Base-by-base conservation (phyloP, 2,113 vertebrate genomes). In the Montifringilla adamsi region DNA sequence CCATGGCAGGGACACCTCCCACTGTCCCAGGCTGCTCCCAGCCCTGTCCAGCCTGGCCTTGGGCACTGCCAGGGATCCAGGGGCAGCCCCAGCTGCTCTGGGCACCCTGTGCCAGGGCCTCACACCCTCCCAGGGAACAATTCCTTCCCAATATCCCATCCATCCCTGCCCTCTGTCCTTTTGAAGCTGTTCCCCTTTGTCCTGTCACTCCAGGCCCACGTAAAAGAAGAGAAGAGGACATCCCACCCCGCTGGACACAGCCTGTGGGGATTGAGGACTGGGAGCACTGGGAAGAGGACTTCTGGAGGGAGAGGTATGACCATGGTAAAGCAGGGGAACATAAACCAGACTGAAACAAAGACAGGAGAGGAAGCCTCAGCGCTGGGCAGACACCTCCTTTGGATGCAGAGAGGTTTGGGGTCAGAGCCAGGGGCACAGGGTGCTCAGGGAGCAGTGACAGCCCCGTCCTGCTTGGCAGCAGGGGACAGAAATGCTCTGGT, bases 11-110 rank as follows among this genome's bases (percentile, higher is more conserved):
- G 39, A 60, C 53, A 7, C 3, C 21, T 76, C 0, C 41, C 47
- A 35, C 26, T 23, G 0, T 7, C 13, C 53, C 53, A 68, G 50
- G 44, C 0, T 37, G 52, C 52, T 60, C 46, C 53, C 6, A 39
- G 4, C 20, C 24, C 37, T 0, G 0, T 26, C 62, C 55, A 76
- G 0, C n/a, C 63, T 35, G 35, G 12, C 17, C n/a, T 83, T 53
- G 62, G 21, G 0, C 55, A 47, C n/a, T 75, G 0, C n/a, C 87
- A 89, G 53, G 39, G 78, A 47, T 68, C 41, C 69, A 64, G 78
- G 53, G 52, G 23, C 52, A 67, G 37, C 27, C 37, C 5, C 44
- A 74, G 69, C 46, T 82, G 0, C 60, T 53, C 69, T 67, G 69
- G 33, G 53, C 28, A 46, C 13, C 26, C 68, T 82, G 52, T 74